These are phyloP conservation scores for Mungos mungo DNA, from an alignment of 2,113 vertebrate species.

Conservation along the genomic window DNA sequence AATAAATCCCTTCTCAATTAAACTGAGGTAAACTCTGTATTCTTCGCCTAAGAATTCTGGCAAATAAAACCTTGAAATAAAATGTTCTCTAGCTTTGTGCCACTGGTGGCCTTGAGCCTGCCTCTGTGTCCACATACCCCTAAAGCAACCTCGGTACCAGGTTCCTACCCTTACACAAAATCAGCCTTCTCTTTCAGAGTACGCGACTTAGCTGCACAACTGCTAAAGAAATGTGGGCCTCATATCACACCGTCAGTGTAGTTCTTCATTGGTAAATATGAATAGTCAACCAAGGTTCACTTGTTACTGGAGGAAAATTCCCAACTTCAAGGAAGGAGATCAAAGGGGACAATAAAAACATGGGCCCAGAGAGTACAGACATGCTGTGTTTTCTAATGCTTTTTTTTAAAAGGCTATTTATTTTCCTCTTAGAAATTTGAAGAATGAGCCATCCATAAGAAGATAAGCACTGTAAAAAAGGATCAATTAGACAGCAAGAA, in stretches of 20 bases:
- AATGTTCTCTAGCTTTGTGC: not conserved
- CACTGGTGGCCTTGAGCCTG: not conserved
- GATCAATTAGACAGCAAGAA: not conserved
- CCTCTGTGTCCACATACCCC: not conserved
- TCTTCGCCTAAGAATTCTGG: not conserved
- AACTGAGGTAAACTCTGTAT: not conserved
- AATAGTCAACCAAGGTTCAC: not conserved
- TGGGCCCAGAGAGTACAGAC: not conserved
- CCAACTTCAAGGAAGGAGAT: not conserved
- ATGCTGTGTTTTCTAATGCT: not conserved
- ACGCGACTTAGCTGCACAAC: not conserved
- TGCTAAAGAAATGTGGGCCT: not conserved
- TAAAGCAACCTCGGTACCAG: not conserved
- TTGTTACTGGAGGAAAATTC: not conserved
- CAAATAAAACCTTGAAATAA: not conserved
- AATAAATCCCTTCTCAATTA: not conserved
- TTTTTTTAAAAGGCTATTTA: not conserved
- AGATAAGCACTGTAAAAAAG: not conserved
- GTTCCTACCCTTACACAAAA: not conserved
- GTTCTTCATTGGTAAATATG: not conserved
- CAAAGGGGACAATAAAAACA: not conserved
- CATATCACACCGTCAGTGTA: not conserved
- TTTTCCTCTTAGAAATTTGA: not conserved
- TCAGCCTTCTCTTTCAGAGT: not conserved
- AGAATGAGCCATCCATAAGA: not conserved